phyloP scores from a whole-genome alignment of 2,113 vertebrate genomes.

The Brachirus orientalis region DNA sequence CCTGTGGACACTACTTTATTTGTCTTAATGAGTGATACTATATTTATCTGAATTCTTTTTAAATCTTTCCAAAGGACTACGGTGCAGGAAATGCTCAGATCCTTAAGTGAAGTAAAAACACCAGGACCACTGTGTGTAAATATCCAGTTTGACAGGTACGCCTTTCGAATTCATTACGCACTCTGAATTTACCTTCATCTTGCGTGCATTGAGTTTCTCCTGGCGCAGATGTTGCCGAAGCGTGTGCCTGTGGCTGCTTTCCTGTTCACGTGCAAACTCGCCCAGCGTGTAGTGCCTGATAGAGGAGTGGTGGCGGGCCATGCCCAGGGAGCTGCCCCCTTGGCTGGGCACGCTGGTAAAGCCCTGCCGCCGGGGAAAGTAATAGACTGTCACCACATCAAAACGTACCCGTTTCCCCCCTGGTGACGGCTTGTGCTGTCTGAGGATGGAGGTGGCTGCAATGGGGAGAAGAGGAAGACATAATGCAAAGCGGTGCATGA shows the following conservation, averaged over 20 bases:
- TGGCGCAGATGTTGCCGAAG: conserved; percentile 92
- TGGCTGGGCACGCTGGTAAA: conserved; percentile 99
- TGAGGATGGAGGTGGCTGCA: conserved; percentile 94
- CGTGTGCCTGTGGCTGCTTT: conserved; percentile 90
- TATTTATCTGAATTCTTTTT: no score
- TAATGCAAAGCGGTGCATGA: not conserved
- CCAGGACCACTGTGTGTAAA: no score
- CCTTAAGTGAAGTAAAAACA: no score
- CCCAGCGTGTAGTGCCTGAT: conserved; percentile 93
- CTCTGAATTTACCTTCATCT: conserved; percentile 87
- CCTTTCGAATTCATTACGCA: not conserved
- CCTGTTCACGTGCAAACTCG: conserved; percentile 96
- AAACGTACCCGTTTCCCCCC: conserved; percentile 92
- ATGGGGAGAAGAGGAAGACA: not conserved
- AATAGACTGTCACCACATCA: conserved; percentile 95
- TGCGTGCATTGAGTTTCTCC: conserved; percentile 95
- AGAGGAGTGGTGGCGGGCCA: conserved; percentile 93
- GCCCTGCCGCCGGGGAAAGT: conserved; percentile 96
- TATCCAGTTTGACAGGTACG: no score
- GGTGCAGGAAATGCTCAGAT: no score
- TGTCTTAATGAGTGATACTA: no score
- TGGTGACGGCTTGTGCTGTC: conserved; percentile 86
- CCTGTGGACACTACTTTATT: no score
- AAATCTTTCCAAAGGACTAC: no score
- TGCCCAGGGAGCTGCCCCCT: conserved; percentile 96